Evolutionary conservation across 1,140 invertebrate species (phyloP).

Genomic region (Paracyclopina nana): DNA sequence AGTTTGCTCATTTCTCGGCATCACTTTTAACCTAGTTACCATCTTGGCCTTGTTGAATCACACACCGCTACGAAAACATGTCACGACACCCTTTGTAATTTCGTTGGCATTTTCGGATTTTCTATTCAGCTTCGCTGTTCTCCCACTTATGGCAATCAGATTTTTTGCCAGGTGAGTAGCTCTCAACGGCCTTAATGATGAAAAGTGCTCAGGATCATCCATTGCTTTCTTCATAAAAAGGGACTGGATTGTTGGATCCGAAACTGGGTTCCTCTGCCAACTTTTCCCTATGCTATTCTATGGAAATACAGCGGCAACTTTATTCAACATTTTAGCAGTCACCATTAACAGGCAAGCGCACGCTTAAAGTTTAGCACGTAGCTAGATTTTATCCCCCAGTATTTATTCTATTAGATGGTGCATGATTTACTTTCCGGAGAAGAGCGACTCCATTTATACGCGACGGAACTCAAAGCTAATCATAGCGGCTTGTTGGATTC

Average conservation of each 20-base stretch:
- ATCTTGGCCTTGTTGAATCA: slow-evolving; percentile 9
- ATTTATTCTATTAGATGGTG: slow-evolving; percentile 2
- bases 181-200: not conserved
- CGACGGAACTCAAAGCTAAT: slow-evolving; percentile 1
- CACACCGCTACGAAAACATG: not conserved
- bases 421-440: slow-evolving; percentile 8
- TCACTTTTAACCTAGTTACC: not conserved
- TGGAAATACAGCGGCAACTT: slow-evolving; percentile 1
- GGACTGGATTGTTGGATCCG: too few species aligned
- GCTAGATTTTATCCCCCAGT: not conserved
- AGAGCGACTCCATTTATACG: not conserved
- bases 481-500: slow-evolving; percentile 1
- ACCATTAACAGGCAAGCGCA: slow-evolving; percentile 1
- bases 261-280: not conserved
- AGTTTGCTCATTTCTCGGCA: not conserved
- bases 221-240: too few species aligned
- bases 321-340: not conserved
- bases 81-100: slow-evolving; percentile 9
- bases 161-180: slow-evolving; percentile 8
- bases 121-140: slow-evolving; percentile 1
- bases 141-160: slow-evolving; percentile 5
- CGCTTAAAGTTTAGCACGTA: not conserved
- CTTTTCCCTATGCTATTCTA: slow-evolving; percentile 9
- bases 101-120: slow-evolving; percentile 10
- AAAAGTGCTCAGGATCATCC: too few species aligned